Conservation (phyloP, 2,797 vertebrate genomes). For the Acanthiza pusilla region DNA sequence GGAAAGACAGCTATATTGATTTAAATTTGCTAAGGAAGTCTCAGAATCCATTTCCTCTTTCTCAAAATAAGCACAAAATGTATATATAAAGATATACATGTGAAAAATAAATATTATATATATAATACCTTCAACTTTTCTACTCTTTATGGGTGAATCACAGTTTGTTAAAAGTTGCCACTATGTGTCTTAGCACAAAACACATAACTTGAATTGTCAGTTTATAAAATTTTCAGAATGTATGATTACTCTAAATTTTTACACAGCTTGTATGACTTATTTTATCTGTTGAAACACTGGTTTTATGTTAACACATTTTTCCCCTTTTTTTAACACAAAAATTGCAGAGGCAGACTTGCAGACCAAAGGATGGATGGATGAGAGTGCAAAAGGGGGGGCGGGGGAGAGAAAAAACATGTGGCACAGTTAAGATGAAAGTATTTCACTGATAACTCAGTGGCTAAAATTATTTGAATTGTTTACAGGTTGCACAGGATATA, state of each 20-base stretch:
- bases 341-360: constrained; percentile 31
- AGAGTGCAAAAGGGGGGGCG: rapidly evolving
- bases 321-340: constrained; percentile 54
- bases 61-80: constrained; percentile 43
- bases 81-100: constrained; percentile 30
- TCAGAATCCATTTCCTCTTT: constrained; percentile 69
- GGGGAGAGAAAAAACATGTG: background rate
- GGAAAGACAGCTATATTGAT: constrained; percentile 71
- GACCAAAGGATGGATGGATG: constrained; percentile 52
- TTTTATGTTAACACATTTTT: constrained; percentile 44
- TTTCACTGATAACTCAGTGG: constrained; percentile 60
- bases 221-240: constrained; percentile 76
- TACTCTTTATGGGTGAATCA: constrained; percentile 66
- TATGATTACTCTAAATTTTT: constrained; percentile 73
- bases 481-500: constrained; percentile 70
- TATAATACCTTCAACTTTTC: constrained; percentile 53
- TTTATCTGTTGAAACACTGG: constrained; percentile 54
- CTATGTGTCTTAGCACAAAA: constrained; percentile 73
- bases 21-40: constrained; percentile 74
- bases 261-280: constrained; percentile 64
- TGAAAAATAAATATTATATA: constrained; percentile 16
- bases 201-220: constrained; percentile 72
- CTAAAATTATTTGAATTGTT: constrained; percentile 75
- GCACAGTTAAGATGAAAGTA: constrained; percentile 42
- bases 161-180: constrained; percentile 71